Percentiles rank a stretch among this genome's conserved stretches.
phyloP scores from a whole-genome alignment of 2,797 vertebrate species.

The Emys orbicularis region DNA sequence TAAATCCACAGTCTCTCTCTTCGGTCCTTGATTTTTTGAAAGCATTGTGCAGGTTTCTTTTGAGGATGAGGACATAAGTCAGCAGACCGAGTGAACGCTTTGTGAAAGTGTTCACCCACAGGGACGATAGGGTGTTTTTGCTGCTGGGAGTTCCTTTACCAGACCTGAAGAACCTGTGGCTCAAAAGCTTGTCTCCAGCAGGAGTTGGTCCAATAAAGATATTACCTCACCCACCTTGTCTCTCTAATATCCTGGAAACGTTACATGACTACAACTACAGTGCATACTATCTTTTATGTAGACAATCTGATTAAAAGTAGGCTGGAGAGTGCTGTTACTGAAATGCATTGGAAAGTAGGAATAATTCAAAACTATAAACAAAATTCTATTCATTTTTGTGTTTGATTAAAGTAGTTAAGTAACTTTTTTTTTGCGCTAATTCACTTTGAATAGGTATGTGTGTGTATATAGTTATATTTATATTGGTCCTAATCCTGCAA shows the following conservation, averaged over 20 bases:
- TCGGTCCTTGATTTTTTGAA: background rate
- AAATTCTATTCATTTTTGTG: background rate
- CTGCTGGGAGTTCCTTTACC: background rate
- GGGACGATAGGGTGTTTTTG: no score
- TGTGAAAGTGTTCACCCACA: background rate
- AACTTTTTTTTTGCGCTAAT: background rate
- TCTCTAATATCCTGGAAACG: background rate
- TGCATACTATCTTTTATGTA: background rate
- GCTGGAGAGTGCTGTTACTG: background rate
- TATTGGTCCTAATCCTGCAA: fast-evolving
- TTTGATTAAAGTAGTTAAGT: background rate
- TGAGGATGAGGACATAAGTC: background rate
- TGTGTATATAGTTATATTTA: background rate
- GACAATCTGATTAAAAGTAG: background rate
- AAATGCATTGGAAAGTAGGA: background rate
- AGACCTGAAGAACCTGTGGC: background rate
- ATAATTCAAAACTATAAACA: background rate
- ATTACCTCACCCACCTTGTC: background rate
- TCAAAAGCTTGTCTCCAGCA: background rate
- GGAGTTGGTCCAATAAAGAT: background rate
- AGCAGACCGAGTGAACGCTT: background rate
- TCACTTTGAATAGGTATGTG: background rate
- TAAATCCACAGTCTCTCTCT: background rate
- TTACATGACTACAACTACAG: background rate
- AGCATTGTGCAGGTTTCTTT: background rate